Evolutionary conservation across 1,140 invertebrate species (phyloP), one percentile per base, ranked within the genome.

Genomic region (Nephila pilipes): DNA sequence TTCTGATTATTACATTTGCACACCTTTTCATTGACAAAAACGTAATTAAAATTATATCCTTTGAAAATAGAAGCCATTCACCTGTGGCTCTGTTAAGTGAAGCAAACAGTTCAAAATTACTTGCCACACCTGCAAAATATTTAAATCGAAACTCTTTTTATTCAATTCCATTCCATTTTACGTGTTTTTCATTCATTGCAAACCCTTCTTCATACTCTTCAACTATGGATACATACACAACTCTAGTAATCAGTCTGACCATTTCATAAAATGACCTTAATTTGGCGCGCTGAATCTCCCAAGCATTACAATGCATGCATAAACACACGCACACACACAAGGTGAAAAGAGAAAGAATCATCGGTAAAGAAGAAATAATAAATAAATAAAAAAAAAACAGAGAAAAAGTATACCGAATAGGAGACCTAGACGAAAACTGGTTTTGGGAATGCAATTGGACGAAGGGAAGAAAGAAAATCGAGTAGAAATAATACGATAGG

Each of bases 401-500:
- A 58, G 79, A 60, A 87, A 85, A 38, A 85, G 18, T 22, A 60
- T 65, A 18, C 58, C 58, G 75, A 32, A 58, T 25, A 80, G n/a
- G 79, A 91, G 79, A 81, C 88, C 88, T 36, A 69, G 60, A 87
- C 83, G 91, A 92, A 46, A 92, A 87, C 81, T 87, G 91, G 85
- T 92, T 92, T 87, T 87, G 32, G 65, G 91, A 87, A 92, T 92
- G 81, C 90, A 69, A 92, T 92, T 92, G 81, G 22, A 85, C 79
- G 54, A 55, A 92, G 29, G 25, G 18, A 90, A 81, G n/a, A 58
- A 58, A 57, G 22, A 57, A 85, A 85, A 85, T 46, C 46, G 46
- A 46, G 46, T 58, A 85, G 14, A 46, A 75, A 54, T 20, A 20
- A 54, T 54, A 83, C 38, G 54, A 55, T 83, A 83, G 54, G n/a